A percentile compares a stretch with the other conserved stretches of the same genome.
phyloP scores from a whole-genome alignment of 2,888 invertebrate genomes.

The Dilophus febrilis region DNA sequence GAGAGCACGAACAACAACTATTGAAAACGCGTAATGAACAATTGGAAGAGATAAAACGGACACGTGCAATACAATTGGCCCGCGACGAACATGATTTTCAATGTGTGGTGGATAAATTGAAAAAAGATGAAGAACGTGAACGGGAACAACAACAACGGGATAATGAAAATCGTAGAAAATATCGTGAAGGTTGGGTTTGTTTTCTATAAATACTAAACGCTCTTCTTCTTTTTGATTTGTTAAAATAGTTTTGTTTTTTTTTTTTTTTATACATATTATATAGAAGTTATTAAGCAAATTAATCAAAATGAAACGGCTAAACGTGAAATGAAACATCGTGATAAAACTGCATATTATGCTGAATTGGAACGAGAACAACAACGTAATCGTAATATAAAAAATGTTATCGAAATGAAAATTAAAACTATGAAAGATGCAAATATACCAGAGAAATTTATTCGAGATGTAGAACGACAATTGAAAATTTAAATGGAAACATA shows the following conservation, averaged over 20 bases:
- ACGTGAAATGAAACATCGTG: conserved; percentile 18
- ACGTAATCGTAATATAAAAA: conserved; percentile 23
- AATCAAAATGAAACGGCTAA: conserved; percentile 23
- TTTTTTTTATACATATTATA: no score
- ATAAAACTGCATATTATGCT: conserved; percentile 21
- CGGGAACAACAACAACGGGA: conserved; percentile 17
- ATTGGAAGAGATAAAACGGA: conserved; percentile 22
- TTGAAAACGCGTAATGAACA: conserved; percentile 21
- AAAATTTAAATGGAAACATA: neutral
- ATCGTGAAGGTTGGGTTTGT: conserved; percentile 17
- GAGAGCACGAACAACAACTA: conserved; percentile 21
- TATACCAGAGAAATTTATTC: conserved; percentile 27
- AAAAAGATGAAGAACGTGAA: conserved; percentile 18
- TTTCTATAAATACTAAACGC: no score
- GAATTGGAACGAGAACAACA: conserved; percentile 23
- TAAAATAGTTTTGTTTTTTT: no score
- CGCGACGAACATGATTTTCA: conserved; percentile 26
- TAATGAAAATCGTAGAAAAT: conserved; percentile 10
- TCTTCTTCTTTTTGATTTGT: no score
- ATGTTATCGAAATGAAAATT: conserved; percentile 25
- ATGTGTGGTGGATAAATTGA: conserved; percentile 19
- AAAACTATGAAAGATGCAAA: conserved; percentile 26
- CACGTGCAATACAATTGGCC: conserved; percentile 24
- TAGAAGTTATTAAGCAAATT: conserved; percentile 27
- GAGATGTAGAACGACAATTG: conserved; percentile 23